Conservation (phyloP, 1,140 invertebrate species). For the Argopecten irradians region DNA sequence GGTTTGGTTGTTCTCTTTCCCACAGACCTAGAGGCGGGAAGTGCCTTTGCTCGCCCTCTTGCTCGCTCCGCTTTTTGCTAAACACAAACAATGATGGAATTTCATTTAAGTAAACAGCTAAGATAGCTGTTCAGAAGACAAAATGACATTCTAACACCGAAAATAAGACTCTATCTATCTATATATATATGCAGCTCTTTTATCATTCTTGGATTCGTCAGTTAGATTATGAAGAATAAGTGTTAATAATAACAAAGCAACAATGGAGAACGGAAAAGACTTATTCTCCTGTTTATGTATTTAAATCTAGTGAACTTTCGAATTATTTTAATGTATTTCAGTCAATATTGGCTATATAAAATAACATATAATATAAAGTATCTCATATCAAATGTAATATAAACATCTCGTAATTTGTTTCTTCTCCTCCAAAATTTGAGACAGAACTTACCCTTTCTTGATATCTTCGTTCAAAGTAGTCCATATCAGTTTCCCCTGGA, state of each 20-base stretch:
- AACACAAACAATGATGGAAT: not conserved
- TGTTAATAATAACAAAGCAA: not conserved
- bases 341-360: not conserved
- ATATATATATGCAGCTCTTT: not conserved
- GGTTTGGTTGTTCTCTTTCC: conserved; percentile 35
- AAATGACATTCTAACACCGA: not conserved
- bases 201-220: not conserved
- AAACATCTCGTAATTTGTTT: too few relatives aligned
- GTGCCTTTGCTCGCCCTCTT: conserved; percentile 40
- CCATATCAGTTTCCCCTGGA: conserved; percentile 76
- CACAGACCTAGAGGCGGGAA: conserved; percentile 27
- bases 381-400: too few relatives aligned
- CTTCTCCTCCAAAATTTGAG: not conserved
- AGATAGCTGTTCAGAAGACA: not conserved
- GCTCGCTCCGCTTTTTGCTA: conserved; percentile 49
- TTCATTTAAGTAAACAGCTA: not conserved
- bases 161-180: not conserved
- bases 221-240: not conserved
- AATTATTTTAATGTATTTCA: too few relatives aligned
- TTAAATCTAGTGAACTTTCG: too few relatives aligned
- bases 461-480: conserved; percentile 76
- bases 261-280: not conserved
- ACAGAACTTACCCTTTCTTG: conserved; percentile 72
- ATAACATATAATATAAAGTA: not conserved
- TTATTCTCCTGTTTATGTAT: not conserved